Evolutionary conservation across 2,113 vertebrate species (phyloP).

Genomic region (Struthio camelus): DNA sequence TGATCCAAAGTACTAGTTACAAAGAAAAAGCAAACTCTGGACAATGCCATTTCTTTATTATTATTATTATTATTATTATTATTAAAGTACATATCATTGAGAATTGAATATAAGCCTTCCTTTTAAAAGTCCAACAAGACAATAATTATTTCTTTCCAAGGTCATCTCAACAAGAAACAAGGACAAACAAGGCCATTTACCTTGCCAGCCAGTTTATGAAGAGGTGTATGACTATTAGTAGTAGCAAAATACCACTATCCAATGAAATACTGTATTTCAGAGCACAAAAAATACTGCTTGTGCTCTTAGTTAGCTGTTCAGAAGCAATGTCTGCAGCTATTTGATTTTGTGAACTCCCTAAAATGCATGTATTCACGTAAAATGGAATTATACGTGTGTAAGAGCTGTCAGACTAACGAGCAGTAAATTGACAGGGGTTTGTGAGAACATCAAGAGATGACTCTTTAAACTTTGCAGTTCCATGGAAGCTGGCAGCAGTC

Average conservation of each 20-base stretch:
- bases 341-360: not conserved
- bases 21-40: not conserved
- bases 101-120: not conserved
- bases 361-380: not conserved
- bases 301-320: not conserved
- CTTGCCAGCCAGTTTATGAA: not conserved
- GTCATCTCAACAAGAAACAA: slow-evolving; percentile 25
- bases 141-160: not conserved
- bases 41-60: not conserved
- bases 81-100: not conserved
- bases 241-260: not conserved
- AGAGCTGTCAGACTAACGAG: not conserved
- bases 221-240: not conserved
- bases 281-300: not conserved
- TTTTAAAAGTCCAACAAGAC: not conserved
- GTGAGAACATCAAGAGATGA: not conserved
- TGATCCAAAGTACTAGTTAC: not conserved
- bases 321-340: not conserved
- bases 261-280: not conserved
- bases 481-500: not conserved
- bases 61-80: too few relatives aligned
- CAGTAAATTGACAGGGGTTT: not conserved
- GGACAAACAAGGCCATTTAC: slow-evolving; percentile 11
- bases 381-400: not conserved
- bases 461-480: not conserved